Percentiles rank a stretch among this genome's conserved stretches.
These are phyloP conservation scores for Gallinago nigripennis DNA, from an alignment of 2,797 vertebrate species.

Conservation along the genomic window DNA sequence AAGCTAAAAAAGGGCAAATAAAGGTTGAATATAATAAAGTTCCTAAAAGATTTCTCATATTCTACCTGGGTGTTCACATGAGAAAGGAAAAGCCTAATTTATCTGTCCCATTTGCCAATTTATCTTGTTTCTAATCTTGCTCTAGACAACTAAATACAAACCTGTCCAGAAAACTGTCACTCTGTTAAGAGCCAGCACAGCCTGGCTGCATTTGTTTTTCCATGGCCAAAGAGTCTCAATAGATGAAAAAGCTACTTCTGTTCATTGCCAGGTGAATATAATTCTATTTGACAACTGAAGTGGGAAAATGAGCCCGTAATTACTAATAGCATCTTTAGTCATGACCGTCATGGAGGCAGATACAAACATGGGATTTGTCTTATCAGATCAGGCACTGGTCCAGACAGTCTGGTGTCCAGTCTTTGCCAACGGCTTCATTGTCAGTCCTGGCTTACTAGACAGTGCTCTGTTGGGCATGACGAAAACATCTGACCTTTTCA, in stretches of 20 bases:
- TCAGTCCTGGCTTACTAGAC: neutral
- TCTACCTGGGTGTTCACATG: neutral
- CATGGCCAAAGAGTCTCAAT: neutral
- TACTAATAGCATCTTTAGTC: constrained; percentile 21
- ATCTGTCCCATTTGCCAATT: neutral
- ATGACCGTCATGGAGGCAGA: neutral
- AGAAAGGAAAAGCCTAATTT: neutral
- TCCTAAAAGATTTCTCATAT: neutral
- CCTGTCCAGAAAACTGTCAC: constrained; percentile 19
- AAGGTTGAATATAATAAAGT: neutral
- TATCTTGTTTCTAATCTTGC: constrained; percentile 15
- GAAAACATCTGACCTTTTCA: constrained; percentile 49
- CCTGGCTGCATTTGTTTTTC: constrained; percentile 22
- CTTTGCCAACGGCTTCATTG: constrained; percentile 38
- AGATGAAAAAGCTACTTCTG: constrained; percentile 21
- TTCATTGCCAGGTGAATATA: constrained; percentile 46
- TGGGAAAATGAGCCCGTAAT: constrained; percentile 13
- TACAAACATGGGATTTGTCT: constrained; percentile 21
- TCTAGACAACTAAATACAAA: constrained; percentile 3
- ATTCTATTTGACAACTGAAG: constrained; percentile 45
- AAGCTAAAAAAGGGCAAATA: neutral
- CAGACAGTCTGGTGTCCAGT: constrained; percentile 22
- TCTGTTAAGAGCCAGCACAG: constrained; percentile 1
- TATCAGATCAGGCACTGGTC: constrained; percentile 44
- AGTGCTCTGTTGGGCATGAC: neutral